phyloP scores from a whole-genome alignment of 2,113 vertebrate species.

The Genyomyrus donnyi region DNA sequence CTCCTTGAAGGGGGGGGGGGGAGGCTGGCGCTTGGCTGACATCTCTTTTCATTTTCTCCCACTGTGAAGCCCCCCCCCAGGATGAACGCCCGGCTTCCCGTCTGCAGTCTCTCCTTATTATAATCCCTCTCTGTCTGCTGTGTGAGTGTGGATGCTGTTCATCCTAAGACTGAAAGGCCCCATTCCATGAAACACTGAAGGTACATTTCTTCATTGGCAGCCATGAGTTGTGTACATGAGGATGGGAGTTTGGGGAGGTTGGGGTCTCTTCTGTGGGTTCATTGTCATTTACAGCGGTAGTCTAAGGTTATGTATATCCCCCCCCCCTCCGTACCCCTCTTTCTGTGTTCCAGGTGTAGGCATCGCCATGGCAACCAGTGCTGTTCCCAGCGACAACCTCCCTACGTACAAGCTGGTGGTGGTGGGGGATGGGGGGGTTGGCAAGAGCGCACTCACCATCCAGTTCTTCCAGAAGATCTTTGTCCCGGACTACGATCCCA shows the following conservation, averaged over 20 bases:
- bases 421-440: slow-evolving; percentile 92
- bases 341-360: slow-evolving; percentile 59
- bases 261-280: not conserved
- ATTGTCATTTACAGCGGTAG: not conserved
- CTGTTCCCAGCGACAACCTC: slow-evolving; percentile 92
- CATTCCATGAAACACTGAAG: not conserved
- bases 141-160: not conserved
- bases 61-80: not conserved
- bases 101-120: not conserved
- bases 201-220: not conserved
- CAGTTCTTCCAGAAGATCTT: slow-evolving; percentile 99
- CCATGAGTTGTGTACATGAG: not conserved
- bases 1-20: not conserved
- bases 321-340: not conserved
- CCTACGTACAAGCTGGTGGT: slow-evolving; percentile 97
- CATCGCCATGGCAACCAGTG: slow-evolving; percentile 85
- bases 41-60: not conserved
- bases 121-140: not conserved
- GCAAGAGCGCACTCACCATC: slow-evolving; percentile 96
- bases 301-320: not conserved
- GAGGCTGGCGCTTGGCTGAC: not conserved
- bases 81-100: not conserved
- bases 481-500: slow-evolving; percentile 96
- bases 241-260: not conserved
- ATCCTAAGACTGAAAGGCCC: not conserved